These are phyloP conservation scores for Salticus scenicus DNA, from an alignment of 2,888 invertebrate genomes.

Conservation along the genomic window DNA sequence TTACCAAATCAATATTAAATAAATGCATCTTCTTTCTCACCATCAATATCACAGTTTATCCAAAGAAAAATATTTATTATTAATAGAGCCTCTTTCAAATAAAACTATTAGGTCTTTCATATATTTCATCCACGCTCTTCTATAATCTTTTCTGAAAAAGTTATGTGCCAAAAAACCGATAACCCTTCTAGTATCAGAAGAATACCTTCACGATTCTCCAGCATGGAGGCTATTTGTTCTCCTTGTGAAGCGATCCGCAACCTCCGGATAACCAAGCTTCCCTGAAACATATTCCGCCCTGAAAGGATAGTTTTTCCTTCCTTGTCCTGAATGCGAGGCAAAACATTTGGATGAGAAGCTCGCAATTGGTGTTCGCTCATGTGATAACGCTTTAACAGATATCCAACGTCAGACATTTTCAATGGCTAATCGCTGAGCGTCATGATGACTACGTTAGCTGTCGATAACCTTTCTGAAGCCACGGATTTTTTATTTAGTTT, in stretches of 20 bases:
- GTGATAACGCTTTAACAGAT: slow-evolving; percentile 26
- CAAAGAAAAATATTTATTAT: too few relatives aligned
- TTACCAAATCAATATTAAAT: too few relatives aligned
- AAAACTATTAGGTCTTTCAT: not conserved
- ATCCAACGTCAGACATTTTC: slow-evolving; percentile 29
- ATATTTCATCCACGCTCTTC: not conserved
- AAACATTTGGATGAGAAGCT: slow-evolving; percentile 25
- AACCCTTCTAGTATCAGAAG: slow-evolving; percentile 6
- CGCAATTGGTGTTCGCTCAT: slow-evolving; percentile 59
- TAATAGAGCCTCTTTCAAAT: not conserved
- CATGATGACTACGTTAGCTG: slow-evolving; percentile 40
- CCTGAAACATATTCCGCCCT: slow-evolving; percentile 41
- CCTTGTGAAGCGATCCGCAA: slow-evolving; percentile 36
- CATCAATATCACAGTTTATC: too few relatives aligned
- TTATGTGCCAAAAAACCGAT: slow-evolving; percentile 15
- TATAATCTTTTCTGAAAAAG: not conserved
- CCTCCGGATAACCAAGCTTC: slow-evolving; percentile 23
- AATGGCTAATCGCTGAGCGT: slow-evolving; percentile 53
- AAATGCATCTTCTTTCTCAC: too few relatives aligned
- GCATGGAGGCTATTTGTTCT: slow-evolving; percentile 30
- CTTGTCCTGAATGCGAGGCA: not conserved
- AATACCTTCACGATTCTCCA: not conserved
- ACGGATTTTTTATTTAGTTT: too few relatives aligned
- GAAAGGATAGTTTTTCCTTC: slow-evolving; percentile 44
- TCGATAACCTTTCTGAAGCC: not conserved